These are phyloP conservation scores for Tragelaphus buxtoni DNA, from an alignment of 2,113 vertebrate species.

Conservation along the genomic window DNA sequence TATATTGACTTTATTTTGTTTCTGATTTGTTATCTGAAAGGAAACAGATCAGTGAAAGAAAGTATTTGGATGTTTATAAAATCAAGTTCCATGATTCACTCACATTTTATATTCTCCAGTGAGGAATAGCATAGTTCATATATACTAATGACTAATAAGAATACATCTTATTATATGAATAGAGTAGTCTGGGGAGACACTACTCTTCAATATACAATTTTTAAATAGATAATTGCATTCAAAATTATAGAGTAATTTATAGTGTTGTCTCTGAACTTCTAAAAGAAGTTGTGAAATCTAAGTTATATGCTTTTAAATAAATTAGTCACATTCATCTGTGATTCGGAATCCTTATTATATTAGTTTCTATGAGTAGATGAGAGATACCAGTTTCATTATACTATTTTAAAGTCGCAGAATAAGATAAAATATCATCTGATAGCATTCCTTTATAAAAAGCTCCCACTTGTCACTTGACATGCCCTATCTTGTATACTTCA, in stretches of 20 bases:
- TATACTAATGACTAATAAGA: neutral
- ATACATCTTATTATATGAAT: neutral
- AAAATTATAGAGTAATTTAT: neutral
- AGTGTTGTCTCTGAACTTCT: neutral
- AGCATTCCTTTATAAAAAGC: neutral
- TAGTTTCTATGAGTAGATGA: neutral
- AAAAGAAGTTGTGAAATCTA: conserved; percentile 23
- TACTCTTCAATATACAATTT: neutral
- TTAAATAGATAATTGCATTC: no score
- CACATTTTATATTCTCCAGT: neutral
- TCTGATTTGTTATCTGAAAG: neutral
- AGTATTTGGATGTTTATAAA: neutral
- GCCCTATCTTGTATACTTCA: neutral
- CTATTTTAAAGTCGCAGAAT: neutral
- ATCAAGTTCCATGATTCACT: neutral
- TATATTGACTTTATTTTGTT: neutral
- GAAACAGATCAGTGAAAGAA: neutral
- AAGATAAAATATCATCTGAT: neutral
- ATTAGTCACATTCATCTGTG: neutral
- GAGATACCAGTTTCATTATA: neutral
- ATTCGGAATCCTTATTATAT: neutral
- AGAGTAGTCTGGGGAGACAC: neutral
- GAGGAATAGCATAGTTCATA: neutral
- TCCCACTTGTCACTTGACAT: neutral
- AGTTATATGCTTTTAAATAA: conserved; percentile 19